Evolutionary conservation across 2,797 vertebrate species (phyloP), one percentile per base, ranked within the genome.

Genomic region (Crax fasciolata): DNA sequence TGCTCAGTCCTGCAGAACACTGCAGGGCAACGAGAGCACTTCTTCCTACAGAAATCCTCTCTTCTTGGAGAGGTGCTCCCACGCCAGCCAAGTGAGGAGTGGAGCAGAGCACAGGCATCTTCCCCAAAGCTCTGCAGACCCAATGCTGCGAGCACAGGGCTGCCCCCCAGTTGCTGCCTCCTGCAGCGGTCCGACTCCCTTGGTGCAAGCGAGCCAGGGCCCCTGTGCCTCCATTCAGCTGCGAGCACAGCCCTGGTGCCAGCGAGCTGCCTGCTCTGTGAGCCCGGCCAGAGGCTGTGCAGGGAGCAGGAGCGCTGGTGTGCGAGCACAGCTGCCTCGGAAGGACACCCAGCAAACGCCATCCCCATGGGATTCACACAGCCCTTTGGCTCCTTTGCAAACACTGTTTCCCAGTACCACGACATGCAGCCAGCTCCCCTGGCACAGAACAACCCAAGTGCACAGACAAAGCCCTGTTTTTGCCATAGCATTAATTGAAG

Each of bases 201-300:
- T 11, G 38, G 28, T 11, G 51, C 1, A 3, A 21, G 35, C 0
- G 0, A 48, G 39, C 28, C 0, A 10, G 38, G 30, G 51, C 30
- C 4, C 1, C 32, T 12, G 43, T 1, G 0, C 20, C 54, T n/a
- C 35, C 4, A 0, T 20, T 24, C 15, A 10, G 25, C 12, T 54
- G 18, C 3, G 74, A 32, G 14, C 3, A 8, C 32, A 25, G 18
- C 15, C 48, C 54, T 9, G 10, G 35, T 5, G 59, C 21, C 28
- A 30, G 5, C 71, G 9, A 25, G 6, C 41, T 2, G 19, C 61
- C 72, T 7, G 28, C 9, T 48, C 9, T 18, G 35, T n/a, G 9
- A 44, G 65, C 58, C 35, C 7, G 23, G 38, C 67, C 23, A 3
- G 58, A 48, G 3, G 35, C 14, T 59, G 25, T 57, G 44, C 30